These are phyloP conservation scores for Entelurus aequoreus DNA, from an alignment of 2,113 vertebrate species.

Conservation along the genomic window DNA sequence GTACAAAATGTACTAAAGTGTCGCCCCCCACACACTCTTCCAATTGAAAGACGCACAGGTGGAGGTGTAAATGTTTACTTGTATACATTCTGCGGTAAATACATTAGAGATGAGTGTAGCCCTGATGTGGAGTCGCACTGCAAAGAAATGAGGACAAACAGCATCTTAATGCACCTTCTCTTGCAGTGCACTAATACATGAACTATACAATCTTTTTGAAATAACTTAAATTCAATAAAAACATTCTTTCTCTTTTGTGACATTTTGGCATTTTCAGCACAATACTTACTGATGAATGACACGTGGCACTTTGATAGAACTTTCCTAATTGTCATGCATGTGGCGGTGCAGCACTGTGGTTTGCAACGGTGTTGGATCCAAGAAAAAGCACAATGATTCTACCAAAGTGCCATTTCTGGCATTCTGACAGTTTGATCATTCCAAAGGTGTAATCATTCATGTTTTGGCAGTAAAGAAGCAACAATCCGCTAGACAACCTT, in stretches of 20 bases:
- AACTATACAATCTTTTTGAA: slow-evolving; percentile 52
- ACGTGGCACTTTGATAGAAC: slow-evolving; percentile 22
- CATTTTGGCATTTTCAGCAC: slow-evolving; percentile 29
- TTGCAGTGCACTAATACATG: slow-evolving; percentile 28
- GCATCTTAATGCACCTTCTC: neutral
- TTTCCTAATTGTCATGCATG: slow-evolving; percentile 17
- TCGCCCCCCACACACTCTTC: neutral
- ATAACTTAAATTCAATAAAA: slow-evolving; percentile 38
- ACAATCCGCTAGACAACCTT: neutral
- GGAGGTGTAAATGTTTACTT: slow-evolving; percentile 60
- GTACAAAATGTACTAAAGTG: neutral
- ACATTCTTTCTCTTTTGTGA: slow-evolving; percentile 43
- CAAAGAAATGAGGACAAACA: neutral
- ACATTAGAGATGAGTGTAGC: slow-evolving; percentile 42
- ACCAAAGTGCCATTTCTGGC: slow-evolving; percentile 10
- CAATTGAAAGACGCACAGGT: neutral
- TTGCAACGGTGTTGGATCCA: neutral
- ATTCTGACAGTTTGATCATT: neutral
- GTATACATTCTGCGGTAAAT: slow-evolving; percentile 60
- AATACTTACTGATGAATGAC: neutral
- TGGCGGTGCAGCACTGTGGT: neutral
- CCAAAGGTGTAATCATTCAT: neutral
- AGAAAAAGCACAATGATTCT: slow-evolving; percentile 19
- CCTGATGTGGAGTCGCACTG: slow-evolving; percentile 33
- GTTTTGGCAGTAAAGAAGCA: neutral